Evolutionary conservation across 2,888 invertebrate genomes (phyloP).

Genomic region (Aethes cnicana): DNA sequence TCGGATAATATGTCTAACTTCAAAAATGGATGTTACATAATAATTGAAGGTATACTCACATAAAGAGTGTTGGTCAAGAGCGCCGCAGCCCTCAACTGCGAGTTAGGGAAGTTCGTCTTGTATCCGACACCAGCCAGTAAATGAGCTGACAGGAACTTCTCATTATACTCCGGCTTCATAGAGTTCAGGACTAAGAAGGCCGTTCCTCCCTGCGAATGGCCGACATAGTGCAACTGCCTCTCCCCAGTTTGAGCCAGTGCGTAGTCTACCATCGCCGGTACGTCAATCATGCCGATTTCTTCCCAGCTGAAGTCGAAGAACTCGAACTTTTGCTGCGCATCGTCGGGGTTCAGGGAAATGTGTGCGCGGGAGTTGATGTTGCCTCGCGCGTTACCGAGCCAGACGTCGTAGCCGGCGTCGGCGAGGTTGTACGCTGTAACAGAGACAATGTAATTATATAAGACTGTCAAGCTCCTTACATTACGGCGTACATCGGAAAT

Average conservation of each 20-base stretch:
- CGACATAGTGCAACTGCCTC: constrained; percentile 38
- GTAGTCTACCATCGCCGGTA: constrained; percentile 36
- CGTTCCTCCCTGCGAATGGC: constrained; percentile 40
- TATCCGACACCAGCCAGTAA: constrained; percentile 39
- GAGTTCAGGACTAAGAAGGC: constrained; percentile 33
- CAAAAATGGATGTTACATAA: too few species aligned
- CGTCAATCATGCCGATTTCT: constrained; percentile 38
- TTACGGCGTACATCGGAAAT: too few species aligned
- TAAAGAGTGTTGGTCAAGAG: constrained; percentile 25
- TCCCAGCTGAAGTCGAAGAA: constrained; percentile 44
- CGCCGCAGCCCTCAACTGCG: constrained; percentile 11
- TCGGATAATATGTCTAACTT: too few species aligned
- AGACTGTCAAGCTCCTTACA: too few species aligned
- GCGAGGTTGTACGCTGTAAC: constrained; percentile 58
- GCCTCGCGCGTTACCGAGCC: constrained; percentile 89
- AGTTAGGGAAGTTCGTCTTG: constrained; percentile 34
- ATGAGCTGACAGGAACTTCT: constrained; percentile 36
- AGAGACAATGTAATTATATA: not conserved
- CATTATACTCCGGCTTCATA: constrained; percentile 36
- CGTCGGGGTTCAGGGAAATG: constrained; percentile 30
- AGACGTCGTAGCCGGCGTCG: constrained; percentile 84
- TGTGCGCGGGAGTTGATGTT: constrained; percentile 74
- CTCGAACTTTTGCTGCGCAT: constrained; percentile 1
- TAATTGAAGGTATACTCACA: constrained; percentile 24
- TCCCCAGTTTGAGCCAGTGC: constrained; percentile 33